Percentiles rank a stretch among this genome's conserved stretches.
Evolutionary conservation across 2,888 invertebrate genomes (phyloP).

Genomic region (Leptopilina drosophilae): DNA sequence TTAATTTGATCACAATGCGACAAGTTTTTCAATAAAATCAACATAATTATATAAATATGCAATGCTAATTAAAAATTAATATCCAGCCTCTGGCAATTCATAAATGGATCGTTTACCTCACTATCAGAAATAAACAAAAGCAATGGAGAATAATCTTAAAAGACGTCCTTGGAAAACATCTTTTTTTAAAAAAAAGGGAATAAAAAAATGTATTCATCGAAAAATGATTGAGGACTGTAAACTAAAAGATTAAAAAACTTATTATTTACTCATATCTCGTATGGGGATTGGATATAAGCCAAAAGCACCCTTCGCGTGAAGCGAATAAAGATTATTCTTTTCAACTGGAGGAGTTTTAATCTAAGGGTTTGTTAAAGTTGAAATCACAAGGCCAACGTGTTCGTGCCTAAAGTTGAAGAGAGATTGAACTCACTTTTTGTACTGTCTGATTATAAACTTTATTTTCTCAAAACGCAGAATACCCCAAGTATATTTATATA

Average conservation of each 20-base stretch:
- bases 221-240: slow-evolving; percentile 1
- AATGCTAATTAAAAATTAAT: too few species aligned
- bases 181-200: not conserved
- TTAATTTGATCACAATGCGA: too few species aligned
- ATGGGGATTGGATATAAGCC: slow-evolving; percentile 16
- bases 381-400: not conserved
- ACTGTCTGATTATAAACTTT: not conserved
- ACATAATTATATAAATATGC: too few species aligned
- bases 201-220: slow-evolving; percentile 7
- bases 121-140: too few species aligned
- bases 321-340: slow-evolving; percentile 40
- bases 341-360: slow-evolving; percentile 24
- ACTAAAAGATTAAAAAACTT: slow-evolving; percentile 21
- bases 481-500: too few species aligned
- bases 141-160: too few species aligned
- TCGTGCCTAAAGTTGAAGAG: slow-evolving; percentile 7
- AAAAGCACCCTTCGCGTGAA: slow-evolving; percentile 21
- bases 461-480: not conserved
- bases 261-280: slow-evolving; percentile 41
- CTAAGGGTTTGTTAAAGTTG: slow-evolving; percentile 35
- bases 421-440: not conserved
- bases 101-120: too few species aligned
- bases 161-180: too few species aligned
- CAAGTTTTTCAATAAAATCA: too few species aligned
- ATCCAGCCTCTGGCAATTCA: too few species aligned